phyloP scores from a whole-genome alignment of 2,113 vertebrate genomes.

The Calyptommatus sinebrachiatus region DNA sequence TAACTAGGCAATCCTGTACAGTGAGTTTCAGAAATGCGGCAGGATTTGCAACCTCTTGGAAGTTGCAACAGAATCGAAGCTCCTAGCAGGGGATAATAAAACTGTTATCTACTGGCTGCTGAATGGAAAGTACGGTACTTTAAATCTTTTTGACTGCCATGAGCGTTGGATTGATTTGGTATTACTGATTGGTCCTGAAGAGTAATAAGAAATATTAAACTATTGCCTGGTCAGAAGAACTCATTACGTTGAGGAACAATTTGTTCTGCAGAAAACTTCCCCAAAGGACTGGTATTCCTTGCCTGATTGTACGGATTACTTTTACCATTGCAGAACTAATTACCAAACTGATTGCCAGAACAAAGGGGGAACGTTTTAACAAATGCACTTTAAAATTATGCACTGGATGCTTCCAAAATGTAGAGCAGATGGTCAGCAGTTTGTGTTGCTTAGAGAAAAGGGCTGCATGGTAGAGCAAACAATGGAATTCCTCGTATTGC shows the following conservation, averaged over 20 bases:
- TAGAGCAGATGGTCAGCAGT: conserved; percentile 13
- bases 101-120: background rate
- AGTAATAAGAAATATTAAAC: background rate
- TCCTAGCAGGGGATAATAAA: background rate
- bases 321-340: conserved; percentile 38
- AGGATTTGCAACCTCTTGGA: background rate
- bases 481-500: background rate
- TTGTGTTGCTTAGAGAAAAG: background rate
- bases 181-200: background rate
- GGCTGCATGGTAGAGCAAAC: background rate
- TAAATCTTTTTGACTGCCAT: background rate
- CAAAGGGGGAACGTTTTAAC: conserved; percentile 39
- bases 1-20: background rate
- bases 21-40: background rate
- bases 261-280: background rate
- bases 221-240: background rate
- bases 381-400: conserved; percentile 73
- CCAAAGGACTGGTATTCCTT: background rate
- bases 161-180: background rate
- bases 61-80: background rate
- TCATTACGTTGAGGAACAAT: background rate
- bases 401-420: conserved; percentile 59
- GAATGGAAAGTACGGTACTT: background rate
- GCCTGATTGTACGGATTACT: conserved; percentile 8
- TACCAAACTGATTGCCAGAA: conserved; percentile 34